These are phyloP conservation scores for Thalassarche chlororhynchos DNA, from an alignment of 2,113 vertebrate species.

Conservation along the genomic window DNA sequence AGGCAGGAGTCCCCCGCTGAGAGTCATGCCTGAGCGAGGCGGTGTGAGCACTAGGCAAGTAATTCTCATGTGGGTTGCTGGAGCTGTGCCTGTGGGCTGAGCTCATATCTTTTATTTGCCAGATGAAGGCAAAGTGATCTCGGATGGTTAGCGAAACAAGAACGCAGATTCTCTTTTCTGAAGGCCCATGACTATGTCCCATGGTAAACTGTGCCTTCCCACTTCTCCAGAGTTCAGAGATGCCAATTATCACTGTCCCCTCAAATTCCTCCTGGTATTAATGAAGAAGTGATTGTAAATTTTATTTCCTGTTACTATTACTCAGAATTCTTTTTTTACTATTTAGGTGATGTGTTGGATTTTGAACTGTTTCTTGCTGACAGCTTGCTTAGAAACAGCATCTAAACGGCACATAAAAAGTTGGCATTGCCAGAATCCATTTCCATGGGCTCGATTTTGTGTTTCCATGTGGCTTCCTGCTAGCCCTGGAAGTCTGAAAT, in stretches of 20 bases:
- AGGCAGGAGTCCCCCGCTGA: neutral
- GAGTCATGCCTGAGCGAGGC: neutral
- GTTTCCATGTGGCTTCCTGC: neutral
- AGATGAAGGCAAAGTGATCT: neutral
- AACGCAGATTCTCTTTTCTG: neutral
- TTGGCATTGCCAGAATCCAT: neutral
- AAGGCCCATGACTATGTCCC: neutral
- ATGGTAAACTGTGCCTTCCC: neutral
- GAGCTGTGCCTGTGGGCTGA: neutral
- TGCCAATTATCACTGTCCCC: too few relatives aligned
- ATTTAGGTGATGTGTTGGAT: neutral
- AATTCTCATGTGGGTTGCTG: fast-evolving
- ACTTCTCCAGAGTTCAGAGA: neutral
- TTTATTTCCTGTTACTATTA: neutral
- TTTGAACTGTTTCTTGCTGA: neutral
- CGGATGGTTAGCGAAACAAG: too few relatives aligned
- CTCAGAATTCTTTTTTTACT: neutral
- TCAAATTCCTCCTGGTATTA: neutral
- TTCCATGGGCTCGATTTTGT: neutral
- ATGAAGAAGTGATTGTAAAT: neutral
- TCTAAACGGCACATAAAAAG: neutral
- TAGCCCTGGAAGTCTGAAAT: neutral
- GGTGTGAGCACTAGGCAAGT: fast-evolving
- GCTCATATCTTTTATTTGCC: neutral
- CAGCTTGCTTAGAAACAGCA: neutral